These are phyloP conservation scores for Acrobasis suavella DNA, from an alignment of 2,888 invertebrate genomes.

Conservation along the genomic window DNA sequence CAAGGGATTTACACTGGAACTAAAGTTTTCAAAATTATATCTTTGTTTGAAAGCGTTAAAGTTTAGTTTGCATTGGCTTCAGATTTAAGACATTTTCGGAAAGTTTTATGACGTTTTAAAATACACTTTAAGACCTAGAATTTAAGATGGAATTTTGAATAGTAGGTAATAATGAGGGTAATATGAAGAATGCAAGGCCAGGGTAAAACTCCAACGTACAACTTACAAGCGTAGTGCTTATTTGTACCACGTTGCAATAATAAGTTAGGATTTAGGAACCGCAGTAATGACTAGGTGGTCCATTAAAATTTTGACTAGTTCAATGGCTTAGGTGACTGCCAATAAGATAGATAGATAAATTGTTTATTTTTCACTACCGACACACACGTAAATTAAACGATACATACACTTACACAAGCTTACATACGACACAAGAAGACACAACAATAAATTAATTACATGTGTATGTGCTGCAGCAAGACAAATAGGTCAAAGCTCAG, in stretches of 20 bases:
- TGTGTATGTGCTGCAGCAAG: no score
- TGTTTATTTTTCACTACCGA: no score
- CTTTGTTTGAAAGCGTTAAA: not conserved
- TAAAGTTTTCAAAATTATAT: not conserved
- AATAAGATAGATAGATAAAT: no score
- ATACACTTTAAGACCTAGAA: not conserved
- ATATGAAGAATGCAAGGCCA: slow-evolving; percentile 14
- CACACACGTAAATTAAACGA: no score
- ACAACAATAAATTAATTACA: no score
- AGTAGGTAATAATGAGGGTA: not conserved
- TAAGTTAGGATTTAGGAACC: not conserved
- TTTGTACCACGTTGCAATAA: not conserved
- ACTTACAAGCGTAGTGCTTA: not conserved
- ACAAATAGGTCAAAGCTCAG: no score
- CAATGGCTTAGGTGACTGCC: no score
- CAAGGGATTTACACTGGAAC: slow-evolving; percentile 8
- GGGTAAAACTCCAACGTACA: not conserved
- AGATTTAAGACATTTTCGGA: not conserved
- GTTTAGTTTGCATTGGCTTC: not conserved
- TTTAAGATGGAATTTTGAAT: not conserved
- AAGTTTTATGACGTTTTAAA: not conserved
- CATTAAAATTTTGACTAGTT: no score
- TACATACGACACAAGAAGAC: no score
- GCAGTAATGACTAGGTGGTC: no score
- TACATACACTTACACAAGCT: no score